Conservation (phyloP, 2,113 vertebrate species). For the Balaeniceps rex region DNA sequence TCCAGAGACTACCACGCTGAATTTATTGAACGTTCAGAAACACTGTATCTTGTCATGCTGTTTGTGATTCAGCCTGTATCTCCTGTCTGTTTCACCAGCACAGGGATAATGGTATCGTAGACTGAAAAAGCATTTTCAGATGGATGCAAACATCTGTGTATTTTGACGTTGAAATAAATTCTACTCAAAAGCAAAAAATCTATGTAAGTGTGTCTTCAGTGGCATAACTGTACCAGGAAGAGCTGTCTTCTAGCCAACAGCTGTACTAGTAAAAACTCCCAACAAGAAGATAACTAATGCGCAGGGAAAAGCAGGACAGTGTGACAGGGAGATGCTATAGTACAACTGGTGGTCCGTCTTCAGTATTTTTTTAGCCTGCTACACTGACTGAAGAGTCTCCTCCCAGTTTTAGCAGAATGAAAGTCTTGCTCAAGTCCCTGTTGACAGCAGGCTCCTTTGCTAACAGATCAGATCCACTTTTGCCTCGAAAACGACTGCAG, state of each 20-base stretch:
- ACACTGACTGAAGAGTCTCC: not conserved
- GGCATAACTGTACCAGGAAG: not conserved
- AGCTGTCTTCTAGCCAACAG: not conserved
- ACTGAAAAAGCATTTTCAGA: not conserved
- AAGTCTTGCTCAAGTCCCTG: not conserved
- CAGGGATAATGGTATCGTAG: not conserved
- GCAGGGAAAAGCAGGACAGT: not conserved
- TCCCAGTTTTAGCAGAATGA: not conserved
- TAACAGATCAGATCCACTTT: not conserved
- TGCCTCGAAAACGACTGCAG: not conserved
- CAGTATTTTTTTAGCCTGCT: not conserved
- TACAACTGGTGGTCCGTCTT: not conserved
- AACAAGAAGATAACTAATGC: not conserved
- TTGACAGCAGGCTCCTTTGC: not conserved
- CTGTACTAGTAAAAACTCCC: not conserved
- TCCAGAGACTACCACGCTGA: not conserved
- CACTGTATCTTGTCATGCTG: not conserved
- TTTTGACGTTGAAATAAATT: not conserved
- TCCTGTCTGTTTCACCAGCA: not conserved
- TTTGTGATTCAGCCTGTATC: not conserved
- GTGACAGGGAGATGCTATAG: not conserved
- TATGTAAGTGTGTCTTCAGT: not conserved
- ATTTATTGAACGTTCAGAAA: not conserved
- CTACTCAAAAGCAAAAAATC: not conserved
- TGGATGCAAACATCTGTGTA: not conserved